Evolutionary conservation across 2,113 vertebrate genomes (phyloP), one percentile per base, ranked within the genome.

Genomic region (Nycticorax nycticorax): DNA sequence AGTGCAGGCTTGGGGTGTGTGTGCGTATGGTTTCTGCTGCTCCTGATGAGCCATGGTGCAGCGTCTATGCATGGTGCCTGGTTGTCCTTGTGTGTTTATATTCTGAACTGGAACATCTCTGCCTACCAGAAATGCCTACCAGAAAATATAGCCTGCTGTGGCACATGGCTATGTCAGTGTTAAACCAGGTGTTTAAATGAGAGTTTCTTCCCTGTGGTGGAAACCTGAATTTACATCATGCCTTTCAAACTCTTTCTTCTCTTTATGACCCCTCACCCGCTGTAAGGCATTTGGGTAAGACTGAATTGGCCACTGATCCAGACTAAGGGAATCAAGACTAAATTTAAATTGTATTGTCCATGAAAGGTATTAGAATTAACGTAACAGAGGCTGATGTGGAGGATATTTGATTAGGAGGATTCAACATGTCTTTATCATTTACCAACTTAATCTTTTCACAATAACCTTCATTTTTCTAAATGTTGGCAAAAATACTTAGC

Each of bases 11-110:
- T 43, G 39, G 11, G 4, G 2, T 7, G 4, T 26, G 18, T 32
- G 12, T 18, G 14, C 66, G 43, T 16, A 37, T 21, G 7, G 8
- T 6, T 56, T 73, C 43, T 47, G 1, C 14, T 43, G 4, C 11
- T 67, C 11, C 37, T 63, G 52, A 35, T 35, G 14, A 47, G 12
- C 9, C n/a, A 32, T 6, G 5, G 8, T 59, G 5, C 9, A 4
- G 3, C 26, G 17, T 30, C 41, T 22, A 1, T 74, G 12, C 8
- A 4, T 1, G 11, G 3, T n/a, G 14, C 6, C 8, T 12, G 10
- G 12, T 10, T 67, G 9, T 53, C 41, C 10, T 53, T 0, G 0
- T 24, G 7, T 3, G 3, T 28, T 53, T 26, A 3, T 71, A 5
- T 47, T 27, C 30, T 35, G 14, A 77, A 14, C 30, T 15, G 12